Conservation (phyloP, 2,797 vertebrate species). For the Muscicapa striata region DNA sequence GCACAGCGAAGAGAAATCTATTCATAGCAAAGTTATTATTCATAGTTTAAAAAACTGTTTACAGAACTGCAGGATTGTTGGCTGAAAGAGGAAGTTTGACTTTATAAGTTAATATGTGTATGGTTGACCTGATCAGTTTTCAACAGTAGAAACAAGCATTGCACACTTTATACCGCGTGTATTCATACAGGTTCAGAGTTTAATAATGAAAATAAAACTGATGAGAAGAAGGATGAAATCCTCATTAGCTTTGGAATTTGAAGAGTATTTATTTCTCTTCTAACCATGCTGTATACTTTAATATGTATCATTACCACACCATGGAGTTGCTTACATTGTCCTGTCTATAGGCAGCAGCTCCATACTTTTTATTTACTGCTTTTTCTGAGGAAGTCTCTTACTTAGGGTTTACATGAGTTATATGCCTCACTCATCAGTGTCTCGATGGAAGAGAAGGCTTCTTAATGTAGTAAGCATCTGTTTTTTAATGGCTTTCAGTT, state of each 20-base stretch:
- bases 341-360: neutral
- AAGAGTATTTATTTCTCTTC: neutral
- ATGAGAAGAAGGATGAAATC: neutral
- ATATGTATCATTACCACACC: neutral
- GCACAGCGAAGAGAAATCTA: neutral
- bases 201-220: neutral
- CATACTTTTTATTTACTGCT: neutral
- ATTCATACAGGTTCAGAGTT: neutral
- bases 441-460: neutral
- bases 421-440: neutral
- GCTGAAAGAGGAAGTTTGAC: neutral
- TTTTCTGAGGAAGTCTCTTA: neutral
- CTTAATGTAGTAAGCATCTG: neutral
- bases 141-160: neutral
- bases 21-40: neutral
- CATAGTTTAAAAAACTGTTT: neutral
- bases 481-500: neutral
- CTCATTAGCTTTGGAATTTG: neutral
- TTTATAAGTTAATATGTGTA: neutral
- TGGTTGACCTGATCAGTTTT: neutral
- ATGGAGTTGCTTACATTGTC: neutral
- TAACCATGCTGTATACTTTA: neutral
- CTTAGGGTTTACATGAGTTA: neutral
- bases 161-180: neutral
- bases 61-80: neutral